Percentiles rank a stretch among this genome's conserved stretches.
These are phyloP conservation scores for Phrynosoma platyrhinos DNA, from an alignment of 2,113 vertebrate species.

Conservation along the genomic window DNA sequence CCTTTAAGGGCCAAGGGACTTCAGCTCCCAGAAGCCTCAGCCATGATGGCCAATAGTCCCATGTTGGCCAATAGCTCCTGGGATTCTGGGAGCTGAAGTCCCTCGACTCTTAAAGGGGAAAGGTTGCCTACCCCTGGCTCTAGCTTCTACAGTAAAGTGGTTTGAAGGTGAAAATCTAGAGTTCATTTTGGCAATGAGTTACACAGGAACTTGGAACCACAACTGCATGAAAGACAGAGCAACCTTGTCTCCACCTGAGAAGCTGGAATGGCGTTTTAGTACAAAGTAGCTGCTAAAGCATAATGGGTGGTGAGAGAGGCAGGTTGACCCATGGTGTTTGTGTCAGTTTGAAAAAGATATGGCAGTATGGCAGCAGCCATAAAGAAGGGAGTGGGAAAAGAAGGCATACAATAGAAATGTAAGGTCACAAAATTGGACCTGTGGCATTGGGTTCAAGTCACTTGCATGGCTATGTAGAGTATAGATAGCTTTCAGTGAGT, in stretches of 20 bases:
- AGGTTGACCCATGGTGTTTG: not conserved
- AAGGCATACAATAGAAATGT: not conserved
- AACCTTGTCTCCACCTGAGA: not conserved
- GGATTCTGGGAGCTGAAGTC: no score
- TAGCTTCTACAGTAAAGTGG: no score
- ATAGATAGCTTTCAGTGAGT: not conserved
- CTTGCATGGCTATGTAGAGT: not conserved
- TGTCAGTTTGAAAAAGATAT: not conserved
- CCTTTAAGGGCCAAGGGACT: no score
- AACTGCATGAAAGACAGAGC: not conserved
- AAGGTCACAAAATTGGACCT: not conserved
- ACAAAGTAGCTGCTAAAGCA: not conserved
- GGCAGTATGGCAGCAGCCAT: not conserved
- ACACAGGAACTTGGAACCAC: not conserved
- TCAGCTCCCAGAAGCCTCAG: no score
- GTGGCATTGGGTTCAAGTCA: not conserved
- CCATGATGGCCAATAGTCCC: no score
- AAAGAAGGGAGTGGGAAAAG: not conserved
- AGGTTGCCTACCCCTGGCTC: no score
- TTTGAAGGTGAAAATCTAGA: no score
- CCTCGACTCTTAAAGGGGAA: no score
- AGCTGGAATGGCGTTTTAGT: not conserved
- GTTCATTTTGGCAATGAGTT: no score
- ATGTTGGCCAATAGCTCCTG: no score
- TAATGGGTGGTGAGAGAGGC: no score